Percentiles rank a stretch among this genome's conserved stretches.
These are phyloP conservation scores for Cerastis rubricosa DNA, from an alignment of 2,888 invertebrate genomes.

Conservation along the genomic window DNA sequence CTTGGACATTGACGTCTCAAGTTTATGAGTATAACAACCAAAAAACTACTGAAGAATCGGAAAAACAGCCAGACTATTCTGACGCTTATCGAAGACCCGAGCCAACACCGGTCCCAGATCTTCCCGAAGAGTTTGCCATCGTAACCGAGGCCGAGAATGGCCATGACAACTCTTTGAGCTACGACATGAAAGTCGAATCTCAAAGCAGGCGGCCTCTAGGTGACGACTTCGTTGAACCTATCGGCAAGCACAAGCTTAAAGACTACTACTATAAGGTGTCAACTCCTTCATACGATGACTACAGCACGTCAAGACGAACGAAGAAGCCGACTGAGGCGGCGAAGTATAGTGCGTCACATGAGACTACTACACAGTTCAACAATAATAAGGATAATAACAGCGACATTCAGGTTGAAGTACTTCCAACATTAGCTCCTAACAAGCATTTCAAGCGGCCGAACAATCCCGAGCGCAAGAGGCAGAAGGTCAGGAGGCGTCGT, in stretches of 20 bases:
- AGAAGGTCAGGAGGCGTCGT: conserved; percentile 87
- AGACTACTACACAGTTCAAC: conserved; percentile 77
- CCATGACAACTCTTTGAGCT: conserved; percentile 85
- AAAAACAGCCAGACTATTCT: conserved; percentile 75
- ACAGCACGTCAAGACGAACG: conserved; percentile 80
- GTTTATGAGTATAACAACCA: conserved; percentile 75
- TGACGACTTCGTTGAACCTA: conserved; percentile 86
- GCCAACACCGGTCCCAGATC: conserved; percentile 77
- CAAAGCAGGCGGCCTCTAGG: conserved; percentile 87
- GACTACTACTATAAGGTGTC: conserved; percentile 88
- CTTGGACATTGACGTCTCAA: conserved; percentile 83
- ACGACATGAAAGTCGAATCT: conserved; percentile 84
- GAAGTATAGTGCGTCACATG: conserved; percentile 70
- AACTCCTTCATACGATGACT: conserved; percentile 83
- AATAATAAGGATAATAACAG: conserved; percentile 67
- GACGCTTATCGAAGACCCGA: conserved; percentile 76
- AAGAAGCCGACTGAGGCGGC: conserved; percentile 82
- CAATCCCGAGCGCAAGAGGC: conserved; percentile 81
- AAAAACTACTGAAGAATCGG: conserved; percentile 77
- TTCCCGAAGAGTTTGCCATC: conserved; percentile 84
- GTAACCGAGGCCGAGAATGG: conserved; percentile 86
- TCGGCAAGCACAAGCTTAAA: conserved; percentile 85
- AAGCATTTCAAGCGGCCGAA: conserved; percentile 86
- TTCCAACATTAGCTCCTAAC: conserved; percentile 88
- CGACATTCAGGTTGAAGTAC: conserved; percentile 76